Conservation (phyloP, 2,888 invertebrate genomes). For the Pandemis cinnamomeana region DNA sequence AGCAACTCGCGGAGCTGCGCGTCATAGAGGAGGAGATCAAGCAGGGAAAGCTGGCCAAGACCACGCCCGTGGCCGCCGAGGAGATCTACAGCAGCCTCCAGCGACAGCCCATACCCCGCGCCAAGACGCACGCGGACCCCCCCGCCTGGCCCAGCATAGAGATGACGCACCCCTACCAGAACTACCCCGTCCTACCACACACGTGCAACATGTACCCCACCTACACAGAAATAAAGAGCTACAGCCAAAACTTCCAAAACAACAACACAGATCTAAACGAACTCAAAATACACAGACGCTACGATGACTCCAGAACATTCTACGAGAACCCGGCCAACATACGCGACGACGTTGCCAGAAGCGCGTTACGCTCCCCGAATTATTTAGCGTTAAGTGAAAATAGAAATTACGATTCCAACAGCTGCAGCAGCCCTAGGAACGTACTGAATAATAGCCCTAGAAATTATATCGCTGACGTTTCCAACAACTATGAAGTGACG, state of each 20-base stretch:
- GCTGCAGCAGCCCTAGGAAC: slow-evolving; percentile 71
- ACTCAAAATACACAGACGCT: slow-evolving; percentile 61
- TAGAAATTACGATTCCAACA: slow-evolving; percentile 66
- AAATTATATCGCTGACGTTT: slow-evolving; percentile 64
- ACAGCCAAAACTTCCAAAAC: slow-evolving; percentile 59
- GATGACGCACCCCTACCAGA: slow-evolving; percentile 77
- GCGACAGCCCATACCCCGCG: slow-evolving; percentile 88
- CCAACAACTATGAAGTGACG: slow-evolving; percentile 63
- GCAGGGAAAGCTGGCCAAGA: slow-evolving; percentile 89
- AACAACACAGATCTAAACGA: slow-evolving; percentile 57
- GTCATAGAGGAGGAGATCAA: slow-evolving; percentile 93
- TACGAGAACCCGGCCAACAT: slow-evolving; percentile 73
- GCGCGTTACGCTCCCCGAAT: slow-evolving; percentile 66
- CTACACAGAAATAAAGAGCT: slow-evolving; percentile 77
- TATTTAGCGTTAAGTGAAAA: slow-evolving; percentile 62
- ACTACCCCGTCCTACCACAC: slow-evolving; percentile 71
- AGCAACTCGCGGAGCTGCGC: slow-evolving; percentile 92
- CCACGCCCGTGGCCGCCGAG: slow-evolving; percentile 81
- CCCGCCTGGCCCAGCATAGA: slow-evolving; percentile 81
- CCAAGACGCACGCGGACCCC: slow-evolving; percentile 87
- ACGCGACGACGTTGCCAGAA: slow-evolving; percentile 59
- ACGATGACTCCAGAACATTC: slow-evolving; percentile 67
- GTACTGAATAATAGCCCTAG: slow-evolving; percentile 71
- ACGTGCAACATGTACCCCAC: slow-evolving; percentile 74
- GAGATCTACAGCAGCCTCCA: slow-evolving; percentile 83